A percentile compares a stretch with the other conserved stretches of the same genome.
Evolutionary conservation across 2,888 invertebrate species (phyloP).

Genomic region (Acholoe squamosa): DNA sequence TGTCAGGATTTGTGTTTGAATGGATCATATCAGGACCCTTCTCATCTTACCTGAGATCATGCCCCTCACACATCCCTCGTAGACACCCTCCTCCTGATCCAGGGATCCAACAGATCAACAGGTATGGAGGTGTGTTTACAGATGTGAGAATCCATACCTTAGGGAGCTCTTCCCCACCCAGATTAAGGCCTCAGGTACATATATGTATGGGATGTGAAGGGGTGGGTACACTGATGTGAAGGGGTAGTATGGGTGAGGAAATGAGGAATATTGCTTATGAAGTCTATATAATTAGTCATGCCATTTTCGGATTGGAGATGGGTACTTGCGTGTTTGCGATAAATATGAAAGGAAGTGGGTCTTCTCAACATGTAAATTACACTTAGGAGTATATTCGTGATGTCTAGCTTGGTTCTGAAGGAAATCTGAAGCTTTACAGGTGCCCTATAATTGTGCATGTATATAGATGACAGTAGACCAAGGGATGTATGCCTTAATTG

Average conservation of each 20-base stretch:
- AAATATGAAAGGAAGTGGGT: too few species aligned
- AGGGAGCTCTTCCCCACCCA: not conserved
- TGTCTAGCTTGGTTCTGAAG: too few species aligned
- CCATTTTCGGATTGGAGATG: too few species aligned
- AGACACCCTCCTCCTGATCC: constrained; percentile 17
- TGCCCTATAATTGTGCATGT: too few species aligned
- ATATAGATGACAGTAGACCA: too few species aligned
- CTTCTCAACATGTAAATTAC: too few species aligned
- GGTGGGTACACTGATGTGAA: not conserved
- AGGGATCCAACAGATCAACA: constrained; percentile 8
- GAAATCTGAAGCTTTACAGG: too few species aligned
- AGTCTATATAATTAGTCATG: too few species aligned
- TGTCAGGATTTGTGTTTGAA: not conserved
- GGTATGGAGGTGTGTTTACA: constrained; percentile 16
- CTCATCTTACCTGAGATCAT: not conserved
- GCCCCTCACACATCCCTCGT: not conserved
- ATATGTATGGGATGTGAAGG: not conserved
- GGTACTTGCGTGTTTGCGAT: too few species aligned
- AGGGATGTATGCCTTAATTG: too few species aligned
- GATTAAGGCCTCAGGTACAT: not conserved
- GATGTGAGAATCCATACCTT: not conserved
- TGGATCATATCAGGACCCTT: not conserved
- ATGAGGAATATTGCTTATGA: not conserved
- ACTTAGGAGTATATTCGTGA: too few species aligned
- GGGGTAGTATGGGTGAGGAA: not conserved